Evolutionary conservation across 2,888 invertebrate species (phyloP), one percentile per base, ranked within the genome.

Genomic region (Dynastes grantii): DNA sequence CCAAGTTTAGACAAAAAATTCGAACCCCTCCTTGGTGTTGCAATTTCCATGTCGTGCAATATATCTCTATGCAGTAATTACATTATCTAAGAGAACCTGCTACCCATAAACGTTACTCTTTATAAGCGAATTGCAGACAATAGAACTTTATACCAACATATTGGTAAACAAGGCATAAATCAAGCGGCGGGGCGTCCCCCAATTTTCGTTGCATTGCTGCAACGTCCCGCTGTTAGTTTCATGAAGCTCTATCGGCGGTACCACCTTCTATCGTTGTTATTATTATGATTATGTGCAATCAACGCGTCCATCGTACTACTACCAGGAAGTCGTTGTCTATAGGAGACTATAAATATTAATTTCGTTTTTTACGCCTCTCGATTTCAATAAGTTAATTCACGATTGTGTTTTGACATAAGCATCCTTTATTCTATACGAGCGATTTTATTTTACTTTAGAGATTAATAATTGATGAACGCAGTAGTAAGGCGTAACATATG

Each of bases 341-440:
- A 45, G 55, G 37, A 27, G 3, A 37, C 83, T 81, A 86, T 87
- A 87, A 87, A 87, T 87, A 86, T 86, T 85, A 86, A 87, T 87
- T 86, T 84, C 78, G 81, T 85, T 86, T 86, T 86, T 86, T 85
- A 85, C 84, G 82, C 83, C 81, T 79, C 82, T 83, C 80, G 83
- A 83, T 85, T 85, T 84, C 84, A 83, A 85, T 85, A 85, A 85
- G 86, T 87, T 87, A 87, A 87, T 85, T 85, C 65, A 76, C 76
- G 29, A 76, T 76, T 68, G 78, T 76, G 76, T 78, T 78, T 76
- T 78, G 78, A 70, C 78, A 13, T 63, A 22, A 16, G 8, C 22
- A 22, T 58, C 22, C 22, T 58, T 45, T 45, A 45, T 45, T 11
- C 45, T 2, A 11, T 45, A 45, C 45, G 45, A 8, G 11, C 45